Base-by-base conservation (phyloP, 2,888 invertebrate genomes). In the Neocrepidodera transversa region DNA sequence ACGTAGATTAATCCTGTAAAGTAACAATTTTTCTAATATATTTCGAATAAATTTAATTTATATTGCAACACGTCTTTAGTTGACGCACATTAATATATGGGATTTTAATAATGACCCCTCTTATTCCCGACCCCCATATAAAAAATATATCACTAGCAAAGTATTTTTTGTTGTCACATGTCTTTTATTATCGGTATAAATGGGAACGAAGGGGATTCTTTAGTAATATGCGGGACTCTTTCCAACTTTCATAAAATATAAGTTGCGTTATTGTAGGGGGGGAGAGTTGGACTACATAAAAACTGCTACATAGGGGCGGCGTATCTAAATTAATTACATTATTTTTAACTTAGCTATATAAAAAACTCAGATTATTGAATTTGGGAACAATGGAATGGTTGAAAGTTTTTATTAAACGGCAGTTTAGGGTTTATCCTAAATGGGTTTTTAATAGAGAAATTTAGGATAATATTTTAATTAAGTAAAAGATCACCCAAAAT, bases 81-180 rank as follows among this genome's bases (percentile, higher is more conserved):
- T 70, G 69, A 64, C 68, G 69, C 67, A 66, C 68, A n/a, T n/a
- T n/a, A n/a, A 69, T 61, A 74, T 74, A 68, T 71, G 20, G 42
- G 71, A 71, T 72, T 74, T 71, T 74, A 72, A 74, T 73, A 74
- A 71, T 70, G 69, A 69, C 68, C 23, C 45, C 36, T 38, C 36
- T 1, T 54, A 13, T 13, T 10, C 47, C 20, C n/a, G 68, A 45
- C 67, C 68, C 70, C 74, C 72, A 68, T 68, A 62, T 30, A 47
- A 32, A 68, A 69, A 68, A 69, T 75, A 75, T 77, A 75, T 77
- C 74, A 74, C 74, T 74, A 74, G 69, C 74, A 71, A 72, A 76
- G 76, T 77, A 76, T 75, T 75, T 76, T 77, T 75, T 72, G 75
- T 74, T 78, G 77, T 78, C 75, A 74, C 73, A 71, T 74, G 75